A percentile compares a stretch with the other conserved stretches of the same genome.
These are phyloP conservation scores for Bombus superbus DNA, from an alignment of 1,140 invertebrate species.

Conservation along the genomic window DNA sequence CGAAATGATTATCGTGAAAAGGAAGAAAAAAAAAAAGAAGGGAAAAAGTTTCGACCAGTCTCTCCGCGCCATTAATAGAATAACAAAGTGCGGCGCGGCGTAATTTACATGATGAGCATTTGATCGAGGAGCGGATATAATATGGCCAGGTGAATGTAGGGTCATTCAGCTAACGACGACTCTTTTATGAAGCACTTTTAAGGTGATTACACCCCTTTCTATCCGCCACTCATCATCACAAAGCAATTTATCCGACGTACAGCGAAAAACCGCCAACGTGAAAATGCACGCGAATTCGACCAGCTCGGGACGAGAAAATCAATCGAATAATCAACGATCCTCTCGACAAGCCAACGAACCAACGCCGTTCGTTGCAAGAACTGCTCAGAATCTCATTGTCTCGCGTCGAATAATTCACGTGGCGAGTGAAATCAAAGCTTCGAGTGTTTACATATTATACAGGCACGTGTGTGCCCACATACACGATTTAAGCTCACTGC, in stretches of 20 bases:
- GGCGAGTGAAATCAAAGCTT: conserved; percentile 35
- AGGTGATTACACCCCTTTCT: conserved; percentile 19
- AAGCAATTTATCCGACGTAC: neutral
- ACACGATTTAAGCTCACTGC: conserved; percentile 30
- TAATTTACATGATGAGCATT: conserved; percentile 14
- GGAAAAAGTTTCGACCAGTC: no score
- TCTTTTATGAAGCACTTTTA: conserved; percentile 24
- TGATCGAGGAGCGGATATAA: conserved; percentile 4
- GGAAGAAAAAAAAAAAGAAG: no score
- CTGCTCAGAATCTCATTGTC: neutral
- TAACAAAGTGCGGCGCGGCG: neutral
- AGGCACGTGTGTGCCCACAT: neutral
- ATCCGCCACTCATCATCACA: neutral
- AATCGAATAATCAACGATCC: conserved; percentile 1
- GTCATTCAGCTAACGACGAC: conserved; percentile 26
- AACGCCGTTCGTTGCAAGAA: neutral
- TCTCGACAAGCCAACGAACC: neutral
- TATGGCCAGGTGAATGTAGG: neutral
- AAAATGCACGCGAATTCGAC: neutral
- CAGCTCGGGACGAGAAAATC: neutral
- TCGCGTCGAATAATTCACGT: conserved; percentile 15
- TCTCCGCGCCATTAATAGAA: neutral
- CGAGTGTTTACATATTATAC: conserved; percentile 36
- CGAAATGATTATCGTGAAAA: neutral
- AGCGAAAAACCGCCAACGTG: neutral